These are phyloP conservation scores for Harpagoxenus sublaevis DNA, from an alignment of 2,888 invertebrate genomes.

Conservation along the genomic window DNA sequence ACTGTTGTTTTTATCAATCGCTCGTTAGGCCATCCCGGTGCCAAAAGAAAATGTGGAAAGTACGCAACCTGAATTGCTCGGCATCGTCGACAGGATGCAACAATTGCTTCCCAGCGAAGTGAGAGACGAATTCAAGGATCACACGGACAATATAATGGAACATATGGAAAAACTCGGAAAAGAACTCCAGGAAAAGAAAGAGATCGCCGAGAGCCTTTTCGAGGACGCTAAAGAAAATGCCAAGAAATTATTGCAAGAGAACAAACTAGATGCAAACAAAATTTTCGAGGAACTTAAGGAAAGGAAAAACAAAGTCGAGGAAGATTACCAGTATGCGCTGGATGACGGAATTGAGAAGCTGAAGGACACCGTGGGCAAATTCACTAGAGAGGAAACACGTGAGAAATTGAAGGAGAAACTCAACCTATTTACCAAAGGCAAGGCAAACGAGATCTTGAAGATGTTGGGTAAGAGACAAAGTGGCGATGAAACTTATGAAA, in stretches of 20 bases:
- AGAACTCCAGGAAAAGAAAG: not conserved
- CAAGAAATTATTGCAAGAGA: not conserved
- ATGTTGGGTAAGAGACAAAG: no score
- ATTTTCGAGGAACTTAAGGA: not conserved
- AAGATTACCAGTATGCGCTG: not conserved
- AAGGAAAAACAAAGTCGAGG: not conserved
- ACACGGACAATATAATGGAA: not conserved
- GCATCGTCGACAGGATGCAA: not conserved
- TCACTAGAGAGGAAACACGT: not conserved
- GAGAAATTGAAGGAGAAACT: not conserved
- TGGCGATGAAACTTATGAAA: not conserved
- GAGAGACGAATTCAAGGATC: not conserved
- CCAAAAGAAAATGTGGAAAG: not conserved
- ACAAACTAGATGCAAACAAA: not conserved
- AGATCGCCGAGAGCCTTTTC: not conserved
- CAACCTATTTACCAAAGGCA: not conserved
- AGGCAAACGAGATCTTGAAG: not conserved
- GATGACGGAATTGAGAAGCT: not conserved
- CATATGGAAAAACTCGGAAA: not conserved
- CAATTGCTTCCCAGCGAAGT: not conserved
- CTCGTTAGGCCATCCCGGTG: constrained; percentile 57
- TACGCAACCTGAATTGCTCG: not conserved
- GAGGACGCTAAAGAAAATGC: not conserved
- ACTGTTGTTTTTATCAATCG: constrained; percentile 3
- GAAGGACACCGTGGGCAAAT: not conserved